phyloP scores from a whole-genome alignment of 2,888 invertebrate genomes.

The Keiferia lycopersicella region DNA sequence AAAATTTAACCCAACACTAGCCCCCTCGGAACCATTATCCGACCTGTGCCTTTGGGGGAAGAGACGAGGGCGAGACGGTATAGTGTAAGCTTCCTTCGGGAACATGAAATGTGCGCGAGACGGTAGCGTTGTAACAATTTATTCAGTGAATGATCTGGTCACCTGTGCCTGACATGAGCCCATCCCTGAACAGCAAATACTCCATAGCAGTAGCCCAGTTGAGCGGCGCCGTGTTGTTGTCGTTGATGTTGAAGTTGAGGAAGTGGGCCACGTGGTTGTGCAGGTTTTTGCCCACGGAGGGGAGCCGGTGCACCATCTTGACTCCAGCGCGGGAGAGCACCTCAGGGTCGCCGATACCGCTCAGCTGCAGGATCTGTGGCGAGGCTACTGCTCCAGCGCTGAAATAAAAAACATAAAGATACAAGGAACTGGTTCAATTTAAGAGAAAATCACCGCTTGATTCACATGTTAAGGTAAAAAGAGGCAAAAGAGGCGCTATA shows the following conservation, averaged over 20 bases:
- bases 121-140: too few relatives aligned
- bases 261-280: conserved; percentile 93
- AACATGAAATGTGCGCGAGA: too few relatives aligned
- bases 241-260: conserved; percentile 89
- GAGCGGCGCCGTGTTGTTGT: conserved; percentile 91
- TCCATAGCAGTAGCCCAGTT: conserved; percentile 97
- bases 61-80: too few relatives aligned
- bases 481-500: too few relatives aligned
- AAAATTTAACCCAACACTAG: too few relatives aligned
- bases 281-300: conserved; percentile 91
- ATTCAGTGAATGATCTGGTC: too few relatives aligned
- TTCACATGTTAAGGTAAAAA: too few relatives aligned
- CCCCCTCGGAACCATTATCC: too few relatives aligned
- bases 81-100: too few relatives aligned
- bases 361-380: conserved; percentile 94
- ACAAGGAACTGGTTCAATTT: not conserved
- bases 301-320: conserved; percentile 85
- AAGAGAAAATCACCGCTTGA: too few relatives aligned
- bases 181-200: conserved; percentile 92
- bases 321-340: conserved; percentile 85
- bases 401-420: conserved; percentile 24
- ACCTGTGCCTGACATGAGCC: conserved; percentile 94
- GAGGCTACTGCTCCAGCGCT: conserved; percentile 94
- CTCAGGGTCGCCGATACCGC: conserved; percentile 91
- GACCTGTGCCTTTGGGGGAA: too few relatives aligned